Evolutionary conservation across 2,888 invertebrate species (phyloP), one percentile per base, ranked within the genome.

Genomic region (Flexamia atlantica): DNA sequence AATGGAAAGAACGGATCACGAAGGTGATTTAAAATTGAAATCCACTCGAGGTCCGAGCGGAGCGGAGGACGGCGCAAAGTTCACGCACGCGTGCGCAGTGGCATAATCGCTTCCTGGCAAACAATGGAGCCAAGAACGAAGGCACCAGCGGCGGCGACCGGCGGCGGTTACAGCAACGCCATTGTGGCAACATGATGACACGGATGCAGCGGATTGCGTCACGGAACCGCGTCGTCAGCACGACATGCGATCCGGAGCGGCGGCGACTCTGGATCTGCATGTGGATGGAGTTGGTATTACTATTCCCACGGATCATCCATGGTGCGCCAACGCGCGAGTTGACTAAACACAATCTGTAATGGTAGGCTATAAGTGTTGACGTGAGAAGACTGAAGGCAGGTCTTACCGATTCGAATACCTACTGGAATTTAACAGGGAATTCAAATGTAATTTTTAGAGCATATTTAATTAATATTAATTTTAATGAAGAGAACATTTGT

Each of bases 101-200:
- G 64, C 46, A 57, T 64, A 64, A 64, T 57, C 9, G 64, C 14
- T 64, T 64, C 64, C 64, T 64, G 64, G 57, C 64, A 30, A 64
- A 64, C 64, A 64, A 64, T 64, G 20, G 64, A 7, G 17, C 5
- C 28, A 25, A 28, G 30, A 7, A 30, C 5, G 64, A 25, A 28
- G 30, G 25, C 28, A 17, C 25, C 3, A 12, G 64, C 14, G 64
- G 12, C 10, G 25, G 64, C 17, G 64, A 30, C 28, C 14, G 64
- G 28, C 64, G 10, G 28, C 25, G 57, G 64, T 53, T 46, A 17
- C 46, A 14, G 53, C 14, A 53, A 1, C 17, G 64, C 64, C 64
- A 64, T 64, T 64, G 64, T 64, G 30, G 64, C 5, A 30, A 30
- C 28, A 20, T 25, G 28, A 25, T 30, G 64, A 64, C 64, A 64